Conservation (phyloP, 2,797 vertebrate genomes). For the Sebastes melanostomus region DNA sequence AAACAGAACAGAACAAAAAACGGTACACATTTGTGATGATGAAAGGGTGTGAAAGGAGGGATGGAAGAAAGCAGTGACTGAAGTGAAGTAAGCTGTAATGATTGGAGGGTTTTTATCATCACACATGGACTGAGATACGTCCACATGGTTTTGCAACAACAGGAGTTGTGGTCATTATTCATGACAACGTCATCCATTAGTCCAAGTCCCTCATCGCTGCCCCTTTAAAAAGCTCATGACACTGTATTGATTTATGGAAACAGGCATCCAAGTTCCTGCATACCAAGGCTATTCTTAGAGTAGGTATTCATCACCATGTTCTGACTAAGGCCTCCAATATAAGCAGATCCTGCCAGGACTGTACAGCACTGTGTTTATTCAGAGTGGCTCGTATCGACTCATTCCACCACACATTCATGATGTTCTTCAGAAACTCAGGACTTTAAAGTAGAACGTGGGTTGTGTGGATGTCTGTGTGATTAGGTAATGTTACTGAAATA, state of each 20-base stretch:
- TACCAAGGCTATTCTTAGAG: constrained; percentile 58
- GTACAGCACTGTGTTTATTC: constrained; percentile 40
- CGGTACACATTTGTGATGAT: neutral
- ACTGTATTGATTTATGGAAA: constrained; percentile 42
- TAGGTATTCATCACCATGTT: constrained; percentile 57
- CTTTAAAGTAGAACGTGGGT: constrained; percentile 2
- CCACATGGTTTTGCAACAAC: neutral
- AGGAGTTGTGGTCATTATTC: neutral
- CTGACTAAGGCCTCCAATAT: constrained; percentile 48
- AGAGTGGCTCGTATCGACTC: constrained; percentile 42
- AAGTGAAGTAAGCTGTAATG: neutral
- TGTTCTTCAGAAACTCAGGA: constrained; percentile 18
- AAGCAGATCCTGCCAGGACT: constrained; percentile 40
- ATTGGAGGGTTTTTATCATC: neutral
- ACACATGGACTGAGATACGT: neutral
- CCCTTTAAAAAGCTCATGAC: constrained; percentile 37
- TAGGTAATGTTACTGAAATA: constrained; percentile 23
- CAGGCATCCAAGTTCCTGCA: constrained; percentile 20
- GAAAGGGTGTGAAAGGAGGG: neutral
- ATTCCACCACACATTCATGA: constrained; percentile 29
- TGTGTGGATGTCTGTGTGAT: constrained; percentile 29
- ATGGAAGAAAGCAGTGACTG: neutral
- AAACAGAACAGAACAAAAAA: constrained; percentile 11
- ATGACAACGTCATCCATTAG: neutral
- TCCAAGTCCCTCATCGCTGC: constrained; percentile 2